Evolutionary conservation across 2,113 vertebrate genomes (phyloP).

Genomic region (Dipodomys stephensi): DNA sequence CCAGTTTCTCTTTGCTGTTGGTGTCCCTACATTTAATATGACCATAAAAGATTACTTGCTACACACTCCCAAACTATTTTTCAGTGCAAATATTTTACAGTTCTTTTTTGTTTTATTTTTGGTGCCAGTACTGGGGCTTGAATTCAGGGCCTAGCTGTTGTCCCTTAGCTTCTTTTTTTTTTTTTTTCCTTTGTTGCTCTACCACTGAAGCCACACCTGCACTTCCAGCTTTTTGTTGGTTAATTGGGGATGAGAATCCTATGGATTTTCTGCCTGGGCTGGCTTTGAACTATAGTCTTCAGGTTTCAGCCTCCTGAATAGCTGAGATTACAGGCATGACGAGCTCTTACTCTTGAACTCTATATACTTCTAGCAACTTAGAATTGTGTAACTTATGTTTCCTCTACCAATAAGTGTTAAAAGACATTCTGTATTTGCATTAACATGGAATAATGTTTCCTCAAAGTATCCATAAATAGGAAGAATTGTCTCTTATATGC

Average conservation of each 20-base stretch:
- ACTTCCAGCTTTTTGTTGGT: too few relatives aligned
- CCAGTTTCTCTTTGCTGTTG: too few relatives aligned
- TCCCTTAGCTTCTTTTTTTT: too few relatives aligned
- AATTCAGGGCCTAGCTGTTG: too few relatives aligned
- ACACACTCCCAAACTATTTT: neutral
- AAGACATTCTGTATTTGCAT: neutral
- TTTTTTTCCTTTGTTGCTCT: too few relatives aligned
- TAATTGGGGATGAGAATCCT: too few relatives aligned
- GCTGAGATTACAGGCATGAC: too few relatives aligned
- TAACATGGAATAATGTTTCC: neutral
- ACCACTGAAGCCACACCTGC: too few relatives aligned
- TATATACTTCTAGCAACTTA: neutral
- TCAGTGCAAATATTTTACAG: neutral
- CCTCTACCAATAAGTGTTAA: conserved; percentile 8
- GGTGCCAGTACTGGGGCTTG: neutral
- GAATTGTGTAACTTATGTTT: neutral
- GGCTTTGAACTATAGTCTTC: too few relatives aligned
- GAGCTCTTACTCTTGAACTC: neutral
- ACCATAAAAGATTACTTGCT: neutral
- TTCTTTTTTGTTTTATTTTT: too few relatives aligned
- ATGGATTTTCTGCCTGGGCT: too few relatives aligned
- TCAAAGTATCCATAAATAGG: neutral
- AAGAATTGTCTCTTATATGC: neutral
- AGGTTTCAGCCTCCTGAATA: too few relatives aligned
- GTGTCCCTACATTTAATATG: neutral